Percentiles rank a stretch among this genome's conserved stretches.
Conservation (phyloP, 2,113 vertebrate species). For the Mus musculus region GRCm39 chr2:134905501-134906000, state of each 20-base stretch:
- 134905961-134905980: not conserved
- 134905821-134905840: not conserved
- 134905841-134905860: not conserved
- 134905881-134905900: not conserved
- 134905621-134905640: not conserved
- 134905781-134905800: not conserved
- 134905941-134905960: not conserved
- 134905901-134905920: not conserved
- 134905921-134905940: not conserved
- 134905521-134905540: not conserved
- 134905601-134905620: not conserved
- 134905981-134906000: constrained; percentile 5
- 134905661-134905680: not conserved
- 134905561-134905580: not conserved
- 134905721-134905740: not conserved
- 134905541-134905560: not conserved
- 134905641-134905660: not conserved
- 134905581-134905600: not conserved
- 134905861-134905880: not conserved
- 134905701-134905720: not conserved
- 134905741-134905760: not conserved
- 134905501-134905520: not conserved
- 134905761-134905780: not conserved
- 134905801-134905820: not conserved
- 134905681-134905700: not conserved